Base-by-base conservation (phyloP, 2,888 invertebrate genomes). In the Leucania comma region DNA sequence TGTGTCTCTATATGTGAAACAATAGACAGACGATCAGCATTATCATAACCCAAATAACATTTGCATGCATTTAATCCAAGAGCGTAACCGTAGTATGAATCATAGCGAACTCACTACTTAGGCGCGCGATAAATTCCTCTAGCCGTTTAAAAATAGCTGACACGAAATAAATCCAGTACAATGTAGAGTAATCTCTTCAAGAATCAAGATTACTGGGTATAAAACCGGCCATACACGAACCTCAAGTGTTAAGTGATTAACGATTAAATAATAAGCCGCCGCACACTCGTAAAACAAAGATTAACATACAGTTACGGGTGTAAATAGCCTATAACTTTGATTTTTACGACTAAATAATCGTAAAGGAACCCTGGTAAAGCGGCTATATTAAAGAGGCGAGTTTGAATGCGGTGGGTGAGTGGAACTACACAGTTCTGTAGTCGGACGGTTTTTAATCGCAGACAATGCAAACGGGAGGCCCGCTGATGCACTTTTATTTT, bases 271-370 rank as follows among this genome's bases (percentile, higher is more conserved):
- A 95, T 95, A 95, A 95, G 94, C 94, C 92, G 90, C 93, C 90
- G 90, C 90, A 90, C 91, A 94, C 91, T 94, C 95, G 93, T 95
- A 95, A 95, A 95, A 96, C 95, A 95, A 94, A 95, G 94, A 95
- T 96, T 96, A 95, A 95, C 95, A 95, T 95, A 95, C 95, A 93
- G 92, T 96, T 94, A 95, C 94, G 92, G 91, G 88, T 94, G 95
- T 95, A 95, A 96, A 96, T 96, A 95, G 95, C 92, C 96, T 94
- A 95, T 96, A 95, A 96, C 96, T 96, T 96, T 96, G 96, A 96
- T 96, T 96, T 96, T 96, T 96, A 96, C 95, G 96, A 96, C 96
- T 96, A 96, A 96, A 96, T 96, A 96, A 96, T 96, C 96, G 96
- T 96, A 96, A 96, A 96, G 93, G 95, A 95, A 93, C 94, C 94